Evolutionary conservation across 2,113 vertebrate species (phyloP), one percentile per base, ranked within the genome.

Genomic region (Neodontobutis hainanensis): DNA sequence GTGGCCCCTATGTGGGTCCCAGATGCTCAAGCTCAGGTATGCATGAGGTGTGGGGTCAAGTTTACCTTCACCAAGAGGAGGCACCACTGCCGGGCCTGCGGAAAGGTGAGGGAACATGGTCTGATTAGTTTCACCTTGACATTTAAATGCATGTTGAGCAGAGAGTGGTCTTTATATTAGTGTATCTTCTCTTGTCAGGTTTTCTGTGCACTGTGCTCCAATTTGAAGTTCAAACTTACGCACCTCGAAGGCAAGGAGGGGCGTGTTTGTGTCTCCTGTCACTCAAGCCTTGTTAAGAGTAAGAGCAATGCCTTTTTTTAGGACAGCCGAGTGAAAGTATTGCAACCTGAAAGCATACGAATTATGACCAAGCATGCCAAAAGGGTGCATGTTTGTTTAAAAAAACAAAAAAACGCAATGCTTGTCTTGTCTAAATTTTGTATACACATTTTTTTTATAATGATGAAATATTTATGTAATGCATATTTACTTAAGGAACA

Each of bases 61-160:
- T 99, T 99, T 84, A 98, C 97, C 34, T 98, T 98, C 75, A 98
- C 97, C 59, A 98, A 96, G 92, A 94, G 97, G 84, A 95, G 97
- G 75, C 97, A 99, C 84, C 97, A 99, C 83, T 99, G 97, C 89
- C 95, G 97, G 77, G 97, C 97, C 8, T 99, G 97, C 81, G 97
- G 97, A 51, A 98, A 98, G 96, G 97, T 98, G 92, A 93, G 70
- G 11, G 45, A 2, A 42, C 4, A 10, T 50, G 19, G 19, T 27
- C 19, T 27, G 19, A 27, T 27, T 27, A 27, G 8, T 6, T 47
- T 11, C 10, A 46, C 15, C n/a, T 6, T 58, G n/a, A 43, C 38
- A 11, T 27, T 58, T 52, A 52, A 43, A 8, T 40, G 7, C 38
- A 58, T 14, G 9, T n/a, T 42, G 3, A 42, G 6, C 6, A 46